A percentile compares a stretch with the other conserved stretches of the same genome.
Evolutionary conservation across 2,113 vertebrate species (phyloP).

Genomic region (Passer domesticus): DNA sequence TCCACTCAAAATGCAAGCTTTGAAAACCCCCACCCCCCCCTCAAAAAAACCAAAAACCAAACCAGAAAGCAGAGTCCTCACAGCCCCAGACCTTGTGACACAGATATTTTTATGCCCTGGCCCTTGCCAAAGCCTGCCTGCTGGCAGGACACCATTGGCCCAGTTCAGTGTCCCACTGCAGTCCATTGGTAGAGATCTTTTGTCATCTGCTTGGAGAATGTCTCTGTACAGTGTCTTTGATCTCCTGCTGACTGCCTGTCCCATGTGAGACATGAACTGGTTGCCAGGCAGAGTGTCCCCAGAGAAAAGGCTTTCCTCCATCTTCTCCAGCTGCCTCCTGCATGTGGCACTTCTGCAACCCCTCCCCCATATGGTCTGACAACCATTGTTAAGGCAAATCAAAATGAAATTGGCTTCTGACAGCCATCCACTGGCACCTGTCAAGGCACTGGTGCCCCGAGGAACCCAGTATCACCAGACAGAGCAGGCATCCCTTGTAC

Average conservation of each 20-base stretch:
- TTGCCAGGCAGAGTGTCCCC: neutral
- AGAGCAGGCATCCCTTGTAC: neutral
- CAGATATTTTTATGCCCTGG: too few species aligned
- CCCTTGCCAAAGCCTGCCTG: neutral
- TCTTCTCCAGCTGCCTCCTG: neutral
- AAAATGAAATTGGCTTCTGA: neutral
- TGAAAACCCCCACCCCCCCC: too few species aligned
- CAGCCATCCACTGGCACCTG: accelerated
- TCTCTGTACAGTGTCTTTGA: neutral
- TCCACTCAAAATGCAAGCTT: neutral
- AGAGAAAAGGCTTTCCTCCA: neutral
- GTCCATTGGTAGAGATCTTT: too few species aligned
- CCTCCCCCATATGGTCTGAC: neutral
- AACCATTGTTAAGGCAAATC: neutral
- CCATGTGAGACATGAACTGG: neutral
- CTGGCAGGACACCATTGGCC: neutral
- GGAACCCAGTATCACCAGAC: accelerated
- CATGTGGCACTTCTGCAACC: neutral
- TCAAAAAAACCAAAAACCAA: too few species aligned
- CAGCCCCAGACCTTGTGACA: neutral
- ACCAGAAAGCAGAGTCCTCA: neutral
- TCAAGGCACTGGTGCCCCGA: neutral
- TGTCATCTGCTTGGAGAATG: neutral
- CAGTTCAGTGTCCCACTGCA: too few species aligned
- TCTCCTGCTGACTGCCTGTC: neutral